A percentile compares a stretch with the other conserved stretches of the same genome.
These are phyloP conservation scores for Sialis fuliginosa DNA, from an alignment of 2,888 invertebrate genomes.

Conservation along the genomic window DNA sequence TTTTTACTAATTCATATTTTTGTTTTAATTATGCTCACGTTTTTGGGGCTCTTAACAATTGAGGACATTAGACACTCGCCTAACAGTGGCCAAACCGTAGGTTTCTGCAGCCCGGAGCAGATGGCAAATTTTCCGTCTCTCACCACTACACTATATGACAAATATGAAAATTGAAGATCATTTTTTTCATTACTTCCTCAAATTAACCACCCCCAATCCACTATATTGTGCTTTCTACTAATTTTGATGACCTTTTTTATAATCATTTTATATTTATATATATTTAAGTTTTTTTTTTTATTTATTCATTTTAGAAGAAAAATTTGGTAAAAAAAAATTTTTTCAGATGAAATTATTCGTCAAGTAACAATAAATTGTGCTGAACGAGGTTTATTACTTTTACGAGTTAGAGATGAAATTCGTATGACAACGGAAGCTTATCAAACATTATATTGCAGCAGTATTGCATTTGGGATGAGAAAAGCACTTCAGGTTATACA, in stretches of 20 bases:
- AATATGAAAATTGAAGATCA: neutral
- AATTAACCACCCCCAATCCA: too few species aligned
- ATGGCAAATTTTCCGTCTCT: too few species aligned
- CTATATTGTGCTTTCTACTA: too few species aligned
- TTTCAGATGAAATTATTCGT: slow-evolving; percentile 63
- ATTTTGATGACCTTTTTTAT: too few species aligned
- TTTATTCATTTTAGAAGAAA: neutral
- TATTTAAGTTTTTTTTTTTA: too few species aligned
- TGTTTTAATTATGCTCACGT: too few species aligned
- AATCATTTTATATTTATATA: too few species aligned
- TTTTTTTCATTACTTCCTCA: neutral
- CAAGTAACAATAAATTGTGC: slow-evolving; percentile 96
- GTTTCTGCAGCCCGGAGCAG: too few species aligned
- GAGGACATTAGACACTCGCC: neutral
- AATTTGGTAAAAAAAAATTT: neutral
- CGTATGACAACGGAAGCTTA: slow-evolving; percentile 94
- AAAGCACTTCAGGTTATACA: slow-evolving; percentile 71
- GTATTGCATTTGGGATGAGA: slow-evolving; percentile 93
- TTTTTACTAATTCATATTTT: neutral
- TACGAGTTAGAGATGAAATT: slow-evolving; percentile 89
- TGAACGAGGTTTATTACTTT: slow-evolving; percentile 81
- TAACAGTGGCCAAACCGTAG: neutral
- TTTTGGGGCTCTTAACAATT: too few species aligned
- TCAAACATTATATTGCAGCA: slow-evolving; percentile 91
- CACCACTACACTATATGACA: neutral